Evolutionary conservation across 2,797 vertebrate genomes (phyloP), one percentile per base, ranked within the genome.

Genomic region (Coracias cyanogaster): DNA sequence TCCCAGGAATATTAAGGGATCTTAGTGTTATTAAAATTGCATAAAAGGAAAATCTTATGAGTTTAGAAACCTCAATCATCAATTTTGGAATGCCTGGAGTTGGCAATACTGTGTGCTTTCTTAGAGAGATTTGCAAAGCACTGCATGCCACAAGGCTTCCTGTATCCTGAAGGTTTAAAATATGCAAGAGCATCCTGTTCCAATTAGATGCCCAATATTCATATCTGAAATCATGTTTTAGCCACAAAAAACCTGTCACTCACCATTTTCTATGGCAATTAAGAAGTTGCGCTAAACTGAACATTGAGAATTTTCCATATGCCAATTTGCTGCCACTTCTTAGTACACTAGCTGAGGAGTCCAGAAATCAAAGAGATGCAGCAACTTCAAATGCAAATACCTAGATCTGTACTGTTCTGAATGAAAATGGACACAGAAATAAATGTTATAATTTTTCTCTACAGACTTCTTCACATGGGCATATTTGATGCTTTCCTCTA

Each of bases 321-420:
- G 79, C 84, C 90, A 91, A n/a, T 92, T 94, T 96, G 46, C 66
- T 95, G 64, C 51, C 67, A 15, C 49, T 55, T 96, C 82, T 88
- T 58, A 88, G 81, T 51, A 72, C 33, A 24, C 41, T 85, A 54
- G 54, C 85, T 77, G 39, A 90, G 70, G 48, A 96, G 86, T 54
- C 52, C n/a, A 84, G 91, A 94, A 97, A 93, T 94, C 91, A 93
- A 92, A 97, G 87, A 90, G 57, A 41, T 69, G 49, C 7, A n/a
- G 89, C 0, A 6, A 82, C 83, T 93, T 95, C 81, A 92, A 64
- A 90, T 31, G 64, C 1, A 1, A 54, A 45, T 52, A 80, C 67
- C 46, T 60, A 45, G 41, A 73, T n/a, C 51, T 77, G 78, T 64
- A 62, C 57, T 93, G 55, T 14, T 73, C 51, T 74, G 96, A 95